Evolutionary conservation across 2,888 invertebrate species (phyloP), one percentile per base, ranked within the genome.

Genomic region (Marasmarcha lunaedactyla): DNA sequence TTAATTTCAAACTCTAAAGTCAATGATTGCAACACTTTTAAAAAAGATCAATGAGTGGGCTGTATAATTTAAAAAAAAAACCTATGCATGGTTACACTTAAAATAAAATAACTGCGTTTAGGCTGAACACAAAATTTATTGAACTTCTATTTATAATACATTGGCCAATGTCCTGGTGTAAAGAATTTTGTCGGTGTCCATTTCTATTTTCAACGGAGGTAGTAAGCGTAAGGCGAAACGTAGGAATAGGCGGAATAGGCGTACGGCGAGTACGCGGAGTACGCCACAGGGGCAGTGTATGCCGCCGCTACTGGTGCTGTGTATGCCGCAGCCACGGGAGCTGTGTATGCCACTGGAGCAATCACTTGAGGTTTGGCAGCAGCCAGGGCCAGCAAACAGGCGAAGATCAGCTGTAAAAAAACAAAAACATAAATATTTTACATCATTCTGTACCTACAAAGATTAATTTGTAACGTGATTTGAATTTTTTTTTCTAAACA

Each of bases 331-430:
- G 44, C 44, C 1, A 59, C 52, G 0, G 61, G 58, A 1, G 61
- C 56, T 1, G 61, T 52, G 49, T 59, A 62, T 4, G 60, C 59
- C 3, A 62, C 57, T 12, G 63, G 63, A 3, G 56, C 35, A 4
- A 11, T 3, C 46, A 63, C 56, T 48, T 60, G 47, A 7, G 67
- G 67, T 50, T 66, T 66, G 45, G 67, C 67, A 42, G 56, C 44
- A 36, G 62, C 60, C 48, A 66, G 57, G 33, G 86, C 86, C 76
- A 87, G 61, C 51, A 87, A 63, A 57, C 85, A 83, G 47, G 77
- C 69, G 67, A 87, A 71, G 48, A 86, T 69, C 61, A 86, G 47
- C 87, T 87, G 63, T 1, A 43, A 41, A 59, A 48, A 52, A 43
- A 46, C 39, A 46, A 37, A 38, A n/a, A 40, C 15, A 41, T 5